A percentile compares a stretch with the other conserved stretches of the same genome.
These are phyloP conservation scores for Pluvianellus socialis DNA, from an alignment of 2,113 vertebrate genomes.

Conservation along the genomic window DNA sequence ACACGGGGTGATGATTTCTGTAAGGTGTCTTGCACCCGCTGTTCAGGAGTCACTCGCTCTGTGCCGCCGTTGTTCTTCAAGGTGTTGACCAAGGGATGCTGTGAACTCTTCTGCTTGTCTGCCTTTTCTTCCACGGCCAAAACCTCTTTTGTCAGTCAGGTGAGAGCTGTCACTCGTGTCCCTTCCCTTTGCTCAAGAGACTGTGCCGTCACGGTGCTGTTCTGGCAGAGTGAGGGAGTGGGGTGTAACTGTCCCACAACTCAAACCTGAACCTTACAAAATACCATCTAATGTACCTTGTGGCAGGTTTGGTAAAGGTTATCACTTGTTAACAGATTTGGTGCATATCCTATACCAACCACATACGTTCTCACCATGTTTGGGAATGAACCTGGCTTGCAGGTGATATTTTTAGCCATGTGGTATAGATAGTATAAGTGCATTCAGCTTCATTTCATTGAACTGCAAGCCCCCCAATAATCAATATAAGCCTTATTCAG, in stretches of 20 bases:
- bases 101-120: not conserved
- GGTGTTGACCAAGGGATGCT: not conserved
- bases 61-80: accelerated
- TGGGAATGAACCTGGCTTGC: not conserved
- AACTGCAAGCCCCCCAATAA: not conserved
- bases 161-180: not conserved
- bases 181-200: not conserved
- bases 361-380: not conserved
- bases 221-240: not conserved
- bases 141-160: not conserved
- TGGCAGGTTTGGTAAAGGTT: not conserved
- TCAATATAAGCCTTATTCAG: not conserved
- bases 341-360: accelerated
- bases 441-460: not conserved
- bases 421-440: not conserved
- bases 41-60: not conserved
- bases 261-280: not conserved
- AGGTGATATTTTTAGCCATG: not conserved
- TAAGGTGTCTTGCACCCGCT: not conserved
- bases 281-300: accelerated
- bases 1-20: not conserved
- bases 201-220: not conserved
- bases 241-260: not conserved
- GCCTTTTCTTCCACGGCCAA: not conserved
- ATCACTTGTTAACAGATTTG: not conserved